A percentile compares a stretch with the other conserved stretches of the same genome.
phyloP scores from a whole-genome alignment of 2,797 vertebrate species.

The Pseudotriccus pelzelni region DNA sequence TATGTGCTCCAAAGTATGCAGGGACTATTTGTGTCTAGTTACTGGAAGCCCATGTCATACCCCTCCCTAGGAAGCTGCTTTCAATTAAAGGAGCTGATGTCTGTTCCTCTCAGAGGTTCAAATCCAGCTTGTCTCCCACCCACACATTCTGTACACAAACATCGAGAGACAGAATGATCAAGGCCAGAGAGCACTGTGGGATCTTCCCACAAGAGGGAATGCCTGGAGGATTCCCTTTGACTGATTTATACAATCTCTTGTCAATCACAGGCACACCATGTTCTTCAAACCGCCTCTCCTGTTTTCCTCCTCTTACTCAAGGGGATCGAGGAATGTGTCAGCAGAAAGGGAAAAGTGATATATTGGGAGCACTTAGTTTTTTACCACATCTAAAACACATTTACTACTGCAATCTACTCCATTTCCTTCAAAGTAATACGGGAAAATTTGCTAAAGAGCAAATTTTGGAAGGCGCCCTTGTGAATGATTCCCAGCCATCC shows the following conservation, averaged over 20 bases:
- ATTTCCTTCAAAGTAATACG: conserved; percentile 32
- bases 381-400: conserved; percentile 45
- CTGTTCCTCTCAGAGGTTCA: conserved; percentile 72
- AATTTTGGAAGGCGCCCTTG: conserved; percentile 5
- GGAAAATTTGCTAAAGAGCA: conserved; percentile 22
- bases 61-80: conserved; percentile 72
- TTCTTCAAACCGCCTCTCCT: conserved; percentile 64
- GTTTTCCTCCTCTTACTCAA: conserved; percentile 62
- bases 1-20: background rate
- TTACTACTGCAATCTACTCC: conserved; percentile 21
- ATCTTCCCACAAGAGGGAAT: conserved; percentile 72
- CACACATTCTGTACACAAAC: conserved; percentile 71
- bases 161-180: conserved; percentile 26
- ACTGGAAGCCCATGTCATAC: conserved; percentile 22
- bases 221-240: conserved; percentile 75
- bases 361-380: background rate
- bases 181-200: conserved; percentile 54
- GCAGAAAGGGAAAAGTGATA: conserved; percentile 37
- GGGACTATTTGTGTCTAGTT: conserved; percentile 27
- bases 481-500: background rate
- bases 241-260: conserved; percentile 66
- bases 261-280: conserved; percentile 70
- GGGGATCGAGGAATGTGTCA: conserved; percentile 54
- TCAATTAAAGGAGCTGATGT: conserved; percentile 75
- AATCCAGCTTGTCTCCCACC: conserved; percentile 75